Evolutionary conservation across 2,113 vertebrate species (phyloP).

Genomic region (Amblyornis subalaris): DNA sequence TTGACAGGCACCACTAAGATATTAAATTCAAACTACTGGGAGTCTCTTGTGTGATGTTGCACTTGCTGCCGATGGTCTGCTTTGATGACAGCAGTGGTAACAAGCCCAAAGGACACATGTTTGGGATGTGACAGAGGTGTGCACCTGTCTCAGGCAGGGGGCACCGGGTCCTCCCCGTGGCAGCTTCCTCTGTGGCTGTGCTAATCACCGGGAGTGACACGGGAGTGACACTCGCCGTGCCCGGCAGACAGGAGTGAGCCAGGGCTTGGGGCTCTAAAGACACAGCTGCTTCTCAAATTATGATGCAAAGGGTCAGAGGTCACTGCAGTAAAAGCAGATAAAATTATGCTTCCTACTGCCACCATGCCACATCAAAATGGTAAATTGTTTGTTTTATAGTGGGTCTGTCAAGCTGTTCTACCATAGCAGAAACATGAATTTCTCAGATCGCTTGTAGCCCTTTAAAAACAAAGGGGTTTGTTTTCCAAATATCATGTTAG

Average conservation of each 20-base stretch:
- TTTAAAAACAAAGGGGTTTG: not conserved
- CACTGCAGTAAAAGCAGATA: slow-evolving; percentile 52
- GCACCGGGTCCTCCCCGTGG: not conserved
- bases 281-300: slow-evolving; percentile 62
- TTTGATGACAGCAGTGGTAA: not conserved
- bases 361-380: not conserved
- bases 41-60: not conserved
- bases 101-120: not conserved
- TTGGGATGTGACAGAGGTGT: not conserved
- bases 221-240: not conserved
- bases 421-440: not conserved
- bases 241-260: not conserved
- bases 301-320: slow-evolving; percentile 42
- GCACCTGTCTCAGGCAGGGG: slow-evolving; percentile 28
- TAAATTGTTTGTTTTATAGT: slow-evolving; percentile 3
- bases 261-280: not conserved
- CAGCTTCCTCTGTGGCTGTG: not conserved
- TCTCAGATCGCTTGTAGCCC: not conserved
- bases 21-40: not conserved
- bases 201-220: slow-evolving; percentile 7
- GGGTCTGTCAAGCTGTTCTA: not conserved
- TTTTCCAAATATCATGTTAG: not conserved
- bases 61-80: not conserved
- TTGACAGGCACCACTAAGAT: not conserved
- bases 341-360: slow-evolving; percentile 38